Conservation (phyloP, 2,888 invertebrate genomes). For the Caenorhabditis wallacei region DNA sequence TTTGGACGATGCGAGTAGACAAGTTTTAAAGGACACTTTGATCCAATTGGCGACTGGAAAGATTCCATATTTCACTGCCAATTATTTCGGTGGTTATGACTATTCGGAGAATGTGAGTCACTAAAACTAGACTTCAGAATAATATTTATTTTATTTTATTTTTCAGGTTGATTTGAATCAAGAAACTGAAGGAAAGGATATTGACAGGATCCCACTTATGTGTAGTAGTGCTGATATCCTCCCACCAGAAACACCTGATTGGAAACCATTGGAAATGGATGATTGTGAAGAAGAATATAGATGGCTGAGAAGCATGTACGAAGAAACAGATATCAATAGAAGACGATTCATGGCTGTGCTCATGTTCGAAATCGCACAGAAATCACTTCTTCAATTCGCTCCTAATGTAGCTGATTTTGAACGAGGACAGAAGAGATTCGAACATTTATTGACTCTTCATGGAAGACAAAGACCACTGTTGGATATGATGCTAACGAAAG, state of each 20-base stretch:
- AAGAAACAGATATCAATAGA: slow-evolving; percentile 37
- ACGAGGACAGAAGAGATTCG: slow-evolving; percentile 38
- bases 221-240: neutral
- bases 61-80: slow-evolving; percentile 41
- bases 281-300: slow-evolving; percentile 28
- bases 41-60: slow-evolving; percentile 50
- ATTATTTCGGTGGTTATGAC: slow-evolving; percentile 33
- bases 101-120: slow-evolving; percentile 13
- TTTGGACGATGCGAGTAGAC: neutral
- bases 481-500: slow-evolving; percentile 57
- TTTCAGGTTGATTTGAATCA: neutral
- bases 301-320: slow-evolving; percentile 39
- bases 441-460: slow-evolving; percentile 45
- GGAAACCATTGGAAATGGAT: slow-evolving; percentile 1
- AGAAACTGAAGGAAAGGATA: slow-evolving; percentile 30
- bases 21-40: slow-evolving; percentile 30
- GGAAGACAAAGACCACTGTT: slow-evolving; percentile 51
- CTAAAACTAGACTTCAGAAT: neutral
- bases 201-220: slow-evolving; percentile 2
- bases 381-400: slow-evolving; percentile 31
- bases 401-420: slow-evolving; percentile 47
- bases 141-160: neutral
- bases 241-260: neutral
- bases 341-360: slow-evolving; percentile 44
- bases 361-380: slow-evolving; percentile 43